Evolutionary conservation across 2,797 vertebrate species (phyloP), one percentile per base, ranked within the genome.

Genomic region (Psittacula echo): DNA sequence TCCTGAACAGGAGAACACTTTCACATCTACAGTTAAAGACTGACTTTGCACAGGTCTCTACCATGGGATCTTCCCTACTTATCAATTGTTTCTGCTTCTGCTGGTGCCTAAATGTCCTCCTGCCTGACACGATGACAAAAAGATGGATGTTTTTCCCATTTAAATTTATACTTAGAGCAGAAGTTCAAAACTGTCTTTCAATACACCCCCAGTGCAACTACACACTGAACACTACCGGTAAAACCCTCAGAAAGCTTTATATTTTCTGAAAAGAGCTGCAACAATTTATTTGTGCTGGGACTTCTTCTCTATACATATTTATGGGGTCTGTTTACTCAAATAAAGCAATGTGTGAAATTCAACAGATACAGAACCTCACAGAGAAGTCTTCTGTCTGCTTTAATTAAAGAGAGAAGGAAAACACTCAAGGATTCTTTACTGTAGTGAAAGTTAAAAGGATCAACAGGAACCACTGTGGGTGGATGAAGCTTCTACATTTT

Each of bases 291-390:
- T 89, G 68, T 81, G 39, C 65, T 93, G 45, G 41, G 71, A 30
- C 42, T 80, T 39, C 61, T 87, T 61, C 67, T 76, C 65, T 45
- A 41, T 85, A 65, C 54, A 51, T 92, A 88, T 95, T 94, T 95
- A 80, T 68, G 61, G 56, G 71, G 8, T 91, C 71, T 95, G 77
- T 95, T 96, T 96, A 94, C 88, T 61, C 51, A 91, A 85, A 86
- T 76, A 88, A 94, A 88, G 60, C 60, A 91, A 93, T 77, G 93
- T 96, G 95, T 95, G 95, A 96, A 97, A 97, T 93, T 90, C 89
- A 93, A 85, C 94, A 93, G 93, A 73, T 58, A 89, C 64, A 85
- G 89, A 94, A 94, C 71, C 91, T 96, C 71, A 60, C 37, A 44
- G 77, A 93, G 60, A 90, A 96, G 37, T 88, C 61, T 93, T 91